Evolutionary conservation across 2,888 invertebrate species (phyloP).

Genomic region (Drosophila stalkeri): DNA sequence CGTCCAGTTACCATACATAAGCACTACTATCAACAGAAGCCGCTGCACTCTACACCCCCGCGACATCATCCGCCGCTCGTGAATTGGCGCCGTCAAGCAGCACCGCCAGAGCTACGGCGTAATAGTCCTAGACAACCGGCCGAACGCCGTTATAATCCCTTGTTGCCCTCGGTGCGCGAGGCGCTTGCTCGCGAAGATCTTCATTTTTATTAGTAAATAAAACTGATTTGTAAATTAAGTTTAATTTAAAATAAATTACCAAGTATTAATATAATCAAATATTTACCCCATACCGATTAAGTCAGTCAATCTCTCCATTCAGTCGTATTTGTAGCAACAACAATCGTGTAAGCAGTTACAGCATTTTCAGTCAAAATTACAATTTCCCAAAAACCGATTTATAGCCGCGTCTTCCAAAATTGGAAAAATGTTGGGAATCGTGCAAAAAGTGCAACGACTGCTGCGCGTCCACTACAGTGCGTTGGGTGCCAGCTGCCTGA

Average conservation of each 20-base stretch:
- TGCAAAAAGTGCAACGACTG: conserved; percentile 2
- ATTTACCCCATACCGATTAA: no score
- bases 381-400: background rate
- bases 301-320: no score
- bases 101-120: background rate
- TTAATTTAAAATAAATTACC: background rate
- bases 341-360: background rate
- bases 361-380: conserved; percentile 42
- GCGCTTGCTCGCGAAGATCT: conserved; percentile 21
- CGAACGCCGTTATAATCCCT: conserved; percentile 48
- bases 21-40: conserved; percentile 77
- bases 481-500: conserved; percentile 13
- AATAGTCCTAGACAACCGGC: background rate
- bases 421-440: conserved; percentile 32
- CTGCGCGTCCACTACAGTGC: conserved; percentile 19
- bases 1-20: conserved; percentile 83
- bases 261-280: no score
- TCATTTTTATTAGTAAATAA: background rate
- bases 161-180: conserved; percentile 48
- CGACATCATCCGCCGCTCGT: conserved; percentile 46
- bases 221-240: conserved; percentile 11
- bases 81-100: conserved; percentile 50
- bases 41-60: conserved; percentile 52
- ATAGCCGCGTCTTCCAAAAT: background rate
- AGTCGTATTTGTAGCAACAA: no score